Evolutionary conservation across 2,113 vertebrate species (phyloP).

Genomic region (Mormyrus iriodes): DNA sequence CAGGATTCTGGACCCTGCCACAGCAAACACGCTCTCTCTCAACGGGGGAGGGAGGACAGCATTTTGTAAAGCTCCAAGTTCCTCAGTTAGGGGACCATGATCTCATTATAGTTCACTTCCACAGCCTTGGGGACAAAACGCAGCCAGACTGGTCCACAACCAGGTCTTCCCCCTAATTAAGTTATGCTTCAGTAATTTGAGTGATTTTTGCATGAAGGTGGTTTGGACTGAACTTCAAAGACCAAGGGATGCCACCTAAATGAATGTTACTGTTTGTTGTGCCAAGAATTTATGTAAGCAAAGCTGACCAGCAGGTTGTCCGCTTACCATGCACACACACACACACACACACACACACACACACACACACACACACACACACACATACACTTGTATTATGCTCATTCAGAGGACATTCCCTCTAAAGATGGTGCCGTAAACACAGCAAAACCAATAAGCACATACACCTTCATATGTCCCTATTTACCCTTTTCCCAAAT

Average conservation of each 20-base stretch:
- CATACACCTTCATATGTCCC: not conserved
- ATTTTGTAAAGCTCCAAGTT: not conserved
- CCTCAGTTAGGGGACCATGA: not conserved
- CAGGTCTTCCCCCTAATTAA: slow-evolving; percentile 3
- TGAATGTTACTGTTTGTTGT: not conserved
- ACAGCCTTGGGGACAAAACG: not conserved
- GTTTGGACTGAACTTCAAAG: not conserved
- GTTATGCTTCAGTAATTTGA: not conserved
- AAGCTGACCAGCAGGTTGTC: not conserved
- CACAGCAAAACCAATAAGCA: not conserved
- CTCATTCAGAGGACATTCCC: not conserved
- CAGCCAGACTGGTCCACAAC: not conserved
- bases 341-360: no score
- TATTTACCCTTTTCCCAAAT: not conserved
- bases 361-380: no score
- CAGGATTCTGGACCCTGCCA: not conserved
- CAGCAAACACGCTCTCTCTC: not conserved
- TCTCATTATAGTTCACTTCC: not conserved
- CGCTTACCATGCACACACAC: not conserved
- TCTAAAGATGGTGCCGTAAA: not conserved
- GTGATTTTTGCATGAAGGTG: not conserved
- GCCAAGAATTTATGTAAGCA: not conserved
- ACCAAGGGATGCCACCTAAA: not conserved
- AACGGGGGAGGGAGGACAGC: not conserved
- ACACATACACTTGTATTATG: not conserved